These are phyloP conservation scores for Contarinia nasturtii DNA, from an alignment of 1,140 invertebrate species.

Conservation along the genomic window DNA sequence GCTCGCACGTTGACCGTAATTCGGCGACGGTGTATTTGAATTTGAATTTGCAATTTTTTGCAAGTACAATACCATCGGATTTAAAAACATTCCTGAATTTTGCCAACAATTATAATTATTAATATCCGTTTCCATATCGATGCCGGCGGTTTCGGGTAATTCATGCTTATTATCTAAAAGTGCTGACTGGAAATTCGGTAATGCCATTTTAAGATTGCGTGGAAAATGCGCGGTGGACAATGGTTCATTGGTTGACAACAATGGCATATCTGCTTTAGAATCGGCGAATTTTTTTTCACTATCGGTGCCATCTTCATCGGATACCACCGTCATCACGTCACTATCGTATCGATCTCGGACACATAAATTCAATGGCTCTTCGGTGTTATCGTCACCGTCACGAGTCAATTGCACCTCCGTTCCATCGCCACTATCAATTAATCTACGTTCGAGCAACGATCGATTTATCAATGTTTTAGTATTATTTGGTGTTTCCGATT, in stretches of 20 bases:
- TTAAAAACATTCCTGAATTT: constrained; percentile 44
- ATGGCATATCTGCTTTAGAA: constrained; percentile 4
- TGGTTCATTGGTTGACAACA: background rate
- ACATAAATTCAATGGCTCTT: constrained; percentile 66
- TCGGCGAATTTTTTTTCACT: background rate
- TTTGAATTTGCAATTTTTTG: constrained; percentile 37
- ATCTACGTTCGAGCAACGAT: constrained; percentile 9
- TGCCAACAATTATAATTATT: constrained; percentile 43
- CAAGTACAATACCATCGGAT: constrained; percentile 53
- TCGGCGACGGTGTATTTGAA: background rate
- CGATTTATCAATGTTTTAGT: constrained; percentile 8
- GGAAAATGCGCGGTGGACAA: constrained; percentile 6
- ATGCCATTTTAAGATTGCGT: constrained; percentile 10
- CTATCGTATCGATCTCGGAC: constrained; percentile 31
- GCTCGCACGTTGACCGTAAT: background rate
- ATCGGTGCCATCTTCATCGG: constrained; percentile 12
- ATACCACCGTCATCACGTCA: constrained; percentile 5
- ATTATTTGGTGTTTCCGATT: constrained; percentile 5
- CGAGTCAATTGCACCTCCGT: constrained; percentile 12
- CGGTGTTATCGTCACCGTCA: constrained; percentile 10
- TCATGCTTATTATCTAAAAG: constrained; percentile 8
- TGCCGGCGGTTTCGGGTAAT: constrained; percentile 9
- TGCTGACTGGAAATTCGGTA: constrained; percentile 10
- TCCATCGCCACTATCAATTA: constrained; percentile 10
- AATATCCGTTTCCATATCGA: constrained; percentile 2